Base-by-base conservation (phyloP, 2,113 vertebrate species). In the Blennius ocellaris region DNA sequence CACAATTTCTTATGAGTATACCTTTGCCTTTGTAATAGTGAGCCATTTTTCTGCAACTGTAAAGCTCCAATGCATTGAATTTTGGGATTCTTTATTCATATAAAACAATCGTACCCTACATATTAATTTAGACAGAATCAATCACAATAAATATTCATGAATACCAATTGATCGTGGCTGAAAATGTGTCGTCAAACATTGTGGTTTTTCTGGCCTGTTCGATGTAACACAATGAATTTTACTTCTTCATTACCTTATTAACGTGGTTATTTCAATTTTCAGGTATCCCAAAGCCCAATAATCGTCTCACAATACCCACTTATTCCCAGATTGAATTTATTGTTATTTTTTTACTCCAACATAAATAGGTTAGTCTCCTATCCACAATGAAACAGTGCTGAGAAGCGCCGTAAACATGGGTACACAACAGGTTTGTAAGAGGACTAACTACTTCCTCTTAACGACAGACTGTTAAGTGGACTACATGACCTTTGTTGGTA, bases 401-500 rank as follows among this genome's bases (percentile, higher is more conserved):
- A 1, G 3, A 5, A 17, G 44, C 7, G 14, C 15, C 6, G 38
- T n/a, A 53, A 36, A 73, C 51, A 62, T 6, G 55, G 50, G 30
- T 5, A 55, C 50, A 40, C 39, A 21, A 5, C 2, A 37, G 21
- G 45, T 54, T 40, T 84, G 17, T 51, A 68, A 53, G 44, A 64
- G 59, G 68, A 61, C 60, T 38, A 65, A 63, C 59, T 37, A 48
- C 49, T 81, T 73, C 12, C 39, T 54, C 47, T 65, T 69, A 49
- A 39, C 45, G 59, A 75, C 52, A 70, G 59, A 55, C 50, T 56
- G 56, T 48, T 68, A 70, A 64, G 52, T 60, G 59, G 71, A 76
- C 50, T 53, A 73, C 15, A 38, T 78, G 82, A 76, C 63, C 66
- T 80, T 80, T 45, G 54, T 44, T 48, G n/a, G n/a, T 74, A 74